These are phyloP conservation scores for Formica aserva DNA, from an alignment of 2,888 invertebrate genomes.

Conservation along the genomic window DNA sequence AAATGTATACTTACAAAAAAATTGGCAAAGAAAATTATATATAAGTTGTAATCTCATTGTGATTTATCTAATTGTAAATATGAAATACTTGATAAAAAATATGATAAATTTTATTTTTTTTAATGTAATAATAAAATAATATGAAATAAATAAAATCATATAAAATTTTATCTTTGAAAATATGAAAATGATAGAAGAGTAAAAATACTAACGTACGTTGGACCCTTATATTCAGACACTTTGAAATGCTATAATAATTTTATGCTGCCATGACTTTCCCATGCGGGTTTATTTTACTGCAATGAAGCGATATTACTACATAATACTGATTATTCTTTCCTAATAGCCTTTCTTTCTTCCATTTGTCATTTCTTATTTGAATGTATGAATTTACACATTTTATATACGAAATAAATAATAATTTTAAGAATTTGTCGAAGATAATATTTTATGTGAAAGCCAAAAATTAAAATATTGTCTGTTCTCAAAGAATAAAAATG, in stretches of 20 bases:
- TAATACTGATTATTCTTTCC: conserved; percentile 61
- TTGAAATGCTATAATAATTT: conserved; percentile 64
- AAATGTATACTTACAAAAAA: background rate
- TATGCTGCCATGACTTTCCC: conserved; percentile 68
- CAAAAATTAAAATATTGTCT: background rate
- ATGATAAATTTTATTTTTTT: background rate
- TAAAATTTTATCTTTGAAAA: background rate
- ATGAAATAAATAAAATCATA: background rate
- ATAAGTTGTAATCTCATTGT: background rate
- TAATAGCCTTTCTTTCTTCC: conserved; percentile 33
- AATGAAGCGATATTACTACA: conserved; percentile 66
- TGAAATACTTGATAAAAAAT: background rate
- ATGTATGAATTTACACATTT: background rate
- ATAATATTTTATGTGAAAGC: background rate
- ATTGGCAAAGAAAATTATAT: background rate
- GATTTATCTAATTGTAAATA: background rate
- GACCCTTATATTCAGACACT: conserved; percentile 68
- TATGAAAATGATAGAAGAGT: background rate
- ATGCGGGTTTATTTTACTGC: conserved; percentile 76
- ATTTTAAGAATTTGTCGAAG: background rate
- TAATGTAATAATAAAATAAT: background rate
- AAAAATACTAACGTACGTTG: conserved; percentile 55
- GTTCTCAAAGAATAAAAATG: background rate
- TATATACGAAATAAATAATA: background rate
- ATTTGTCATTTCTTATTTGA: conserved; percentile 16